phyloP scores from a whole-genome alignment of 2,797 vertebrate species.

The Tympanoctomys barrerae region DNA sequence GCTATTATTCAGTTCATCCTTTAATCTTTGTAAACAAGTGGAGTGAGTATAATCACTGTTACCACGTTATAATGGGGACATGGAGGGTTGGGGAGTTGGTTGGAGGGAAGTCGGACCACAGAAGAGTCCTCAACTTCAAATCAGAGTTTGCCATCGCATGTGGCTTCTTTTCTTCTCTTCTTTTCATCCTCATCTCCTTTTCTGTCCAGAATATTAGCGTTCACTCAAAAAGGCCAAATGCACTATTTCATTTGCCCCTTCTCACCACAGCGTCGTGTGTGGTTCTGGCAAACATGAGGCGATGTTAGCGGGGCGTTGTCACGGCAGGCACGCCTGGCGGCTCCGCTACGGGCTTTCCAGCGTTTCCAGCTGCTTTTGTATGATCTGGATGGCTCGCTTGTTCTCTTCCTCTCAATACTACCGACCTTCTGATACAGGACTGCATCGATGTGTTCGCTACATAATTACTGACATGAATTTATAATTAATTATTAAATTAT shows the following conservation, averaged over 20 bases:
- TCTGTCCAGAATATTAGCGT: neutral
- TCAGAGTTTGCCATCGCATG: neutral
- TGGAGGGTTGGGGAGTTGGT: neutral
- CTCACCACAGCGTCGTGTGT: neutral
- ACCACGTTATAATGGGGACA: neutral
- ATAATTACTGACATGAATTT: neutral
- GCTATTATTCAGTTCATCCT: neutral
- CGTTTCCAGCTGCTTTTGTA: neutral
- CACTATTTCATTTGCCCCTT: neutral
- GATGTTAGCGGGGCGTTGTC: neutral
- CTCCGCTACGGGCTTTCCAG: neutral
- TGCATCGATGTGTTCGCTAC: neutral
- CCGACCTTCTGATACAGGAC: neutral
- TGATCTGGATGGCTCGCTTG: neutral
- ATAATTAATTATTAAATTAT: neutral
- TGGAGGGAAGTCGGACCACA: neutral
- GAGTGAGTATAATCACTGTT: neutral
- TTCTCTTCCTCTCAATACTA: neutral
- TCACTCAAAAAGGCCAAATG: neutral
- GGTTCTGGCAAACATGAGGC: neutral
- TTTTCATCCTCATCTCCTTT: neutral
- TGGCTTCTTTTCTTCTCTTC: neutral
- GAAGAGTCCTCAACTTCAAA: neutral
- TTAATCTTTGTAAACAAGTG: neutral
- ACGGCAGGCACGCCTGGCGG: neutral